Conservation (phyloP, 2,113 vertebrate species). For the Phylloscopus trochiloides region DNA sequence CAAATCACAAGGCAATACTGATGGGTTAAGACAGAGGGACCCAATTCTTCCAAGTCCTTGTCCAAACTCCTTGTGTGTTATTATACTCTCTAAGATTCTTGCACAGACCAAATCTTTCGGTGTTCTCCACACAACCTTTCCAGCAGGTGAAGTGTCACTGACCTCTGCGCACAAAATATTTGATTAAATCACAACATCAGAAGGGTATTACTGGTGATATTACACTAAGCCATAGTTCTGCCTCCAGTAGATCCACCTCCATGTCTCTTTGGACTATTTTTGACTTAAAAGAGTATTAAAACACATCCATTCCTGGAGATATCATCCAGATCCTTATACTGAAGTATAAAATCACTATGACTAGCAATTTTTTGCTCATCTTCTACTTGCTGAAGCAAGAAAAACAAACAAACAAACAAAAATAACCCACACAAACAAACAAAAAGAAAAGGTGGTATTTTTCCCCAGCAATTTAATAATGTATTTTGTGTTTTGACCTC, state of each 20-base stretch:
- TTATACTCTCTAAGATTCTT: not conserved
- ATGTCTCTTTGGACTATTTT: not conserved
- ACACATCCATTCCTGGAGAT: not conserved
- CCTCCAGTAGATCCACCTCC: not conserved
- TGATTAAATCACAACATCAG: not conserved
- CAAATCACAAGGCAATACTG: not conserved
- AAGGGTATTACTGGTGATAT: not conserved
- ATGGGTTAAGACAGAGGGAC: not conserved
- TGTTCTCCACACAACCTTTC: not conserved
- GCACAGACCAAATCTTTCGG: not conserved
- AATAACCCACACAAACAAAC: too few relatives aligned
- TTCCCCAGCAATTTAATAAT: not conserved
- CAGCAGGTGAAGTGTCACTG: not conserved
- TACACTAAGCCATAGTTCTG: not conserved
- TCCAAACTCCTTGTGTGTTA: not conserved
- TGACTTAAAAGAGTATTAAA: not conserved
- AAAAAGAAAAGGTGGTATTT: not conserved
- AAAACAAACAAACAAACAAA: not conserved
- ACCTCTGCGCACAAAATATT: not conserved
- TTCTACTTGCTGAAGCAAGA: not conserved
- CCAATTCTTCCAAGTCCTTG: not conserved
- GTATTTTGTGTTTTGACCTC: slow-evolving; percentile 7
- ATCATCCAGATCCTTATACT: not conserved
- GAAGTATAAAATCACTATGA: not conserved
- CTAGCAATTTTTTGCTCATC: not conserved